These are phyloP conservation scores for Egretta garzetta DNA, from an alignment of 2,113 vertebrate genomes.

Conservation along the genomic window DNA sequence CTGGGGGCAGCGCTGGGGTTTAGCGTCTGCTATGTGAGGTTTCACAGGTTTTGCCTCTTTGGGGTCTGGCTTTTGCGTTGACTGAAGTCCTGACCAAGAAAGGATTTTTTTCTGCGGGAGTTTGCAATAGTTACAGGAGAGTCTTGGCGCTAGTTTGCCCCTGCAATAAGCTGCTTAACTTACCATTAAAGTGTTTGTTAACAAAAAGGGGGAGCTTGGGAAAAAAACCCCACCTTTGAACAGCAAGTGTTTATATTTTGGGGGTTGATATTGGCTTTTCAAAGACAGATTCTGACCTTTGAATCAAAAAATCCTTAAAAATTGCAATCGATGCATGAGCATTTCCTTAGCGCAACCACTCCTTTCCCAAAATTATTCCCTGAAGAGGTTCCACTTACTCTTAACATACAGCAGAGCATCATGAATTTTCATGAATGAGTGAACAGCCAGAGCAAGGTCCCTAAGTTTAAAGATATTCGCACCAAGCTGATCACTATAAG, in stretches of 20 bases:
- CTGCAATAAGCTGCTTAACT: not conserved
- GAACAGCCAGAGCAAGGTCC: not conserved
- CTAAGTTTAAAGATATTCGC: not conserved
- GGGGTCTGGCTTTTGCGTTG: not conserved
- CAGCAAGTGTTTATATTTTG: not conserved
- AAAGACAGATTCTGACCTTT: not conserved
- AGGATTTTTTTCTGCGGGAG: not conserved
- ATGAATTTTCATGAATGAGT: slow-evolving; percentile 25
- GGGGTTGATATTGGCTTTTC: not conserved
- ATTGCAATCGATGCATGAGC: not conserved
- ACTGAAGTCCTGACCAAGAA: not conserved
- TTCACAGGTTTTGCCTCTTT: not conserved
- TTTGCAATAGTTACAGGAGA: not conserved
- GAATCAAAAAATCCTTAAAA: not conserved
- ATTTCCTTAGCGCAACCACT: not conserved
- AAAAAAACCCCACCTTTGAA: not conserved
- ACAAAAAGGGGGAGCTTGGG: not conserved
- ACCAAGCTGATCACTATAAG: not conserved
- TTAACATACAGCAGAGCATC: not conserved
- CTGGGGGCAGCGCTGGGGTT: fast-evolving
- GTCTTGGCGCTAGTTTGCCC: not conserved
- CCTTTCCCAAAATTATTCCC: not conserved
- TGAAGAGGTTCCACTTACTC: not conserved
- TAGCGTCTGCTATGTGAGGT: not conserved
- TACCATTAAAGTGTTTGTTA: not conserved